Evolutionary conservation across 2,888 invertebrate species (phyloP).

Genomic region (Reticulitermes lucifugus): DNA sequence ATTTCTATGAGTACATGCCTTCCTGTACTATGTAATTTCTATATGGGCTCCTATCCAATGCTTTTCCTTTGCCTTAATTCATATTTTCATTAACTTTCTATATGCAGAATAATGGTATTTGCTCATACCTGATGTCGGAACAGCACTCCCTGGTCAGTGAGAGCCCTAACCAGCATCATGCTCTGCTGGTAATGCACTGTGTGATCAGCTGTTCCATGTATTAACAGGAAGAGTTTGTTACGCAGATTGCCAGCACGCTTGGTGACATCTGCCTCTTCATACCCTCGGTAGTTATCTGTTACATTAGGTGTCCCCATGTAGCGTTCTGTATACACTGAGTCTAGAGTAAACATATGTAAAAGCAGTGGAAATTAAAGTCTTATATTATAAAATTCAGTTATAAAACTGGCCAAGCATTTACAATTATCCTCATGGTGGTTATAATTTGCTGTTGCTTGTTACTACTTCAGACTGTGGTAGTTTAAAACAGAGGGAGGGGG

Average conservation of each 20-base stretch:
- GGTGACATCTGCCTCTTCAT: slow-evolving; percentile 83
- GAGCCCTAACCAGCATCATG: slow-evolving; percentile 83
- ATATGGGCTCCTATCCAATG: no score
- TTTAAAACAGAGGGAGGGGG: no score
- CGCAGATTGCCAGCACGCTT: slow-evolving; percentile 82
- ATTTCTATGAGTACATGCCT: no score
- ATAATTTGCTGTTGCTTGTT: no score
- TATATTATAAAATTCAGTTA: no score
- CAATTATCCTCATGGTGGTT: no score
- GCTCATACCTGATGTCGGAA: slow-evolving; percentile 82
- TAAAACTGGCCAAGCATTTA: no score
- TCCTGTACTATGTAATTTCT: no score
- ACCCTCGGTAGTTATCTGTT: slow-evolving; percentile 75
- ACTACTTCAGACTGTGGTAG: no score
- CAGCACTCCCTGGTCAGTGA: slow-evolving; percentile 83
- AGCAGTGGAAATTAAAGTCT: not conserved
- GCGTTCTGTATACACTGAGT: slow-evolving; percentile 91
- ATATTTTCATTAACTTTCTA: no score
- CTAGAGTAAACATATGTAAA: slow-evolving; percentile 64
- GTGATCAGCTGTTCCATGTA: slow-evolving; percentile 88
- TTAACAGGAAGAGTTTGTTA: slow-evolving; percentile 71
- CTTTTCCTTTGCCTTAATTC: no score
- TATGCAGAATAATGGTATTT: not conserved
- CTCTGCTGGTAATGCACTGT: slow-evolving; percentile 90
- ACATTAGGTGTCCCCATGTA: slow-evolving; percentile 80